A percentile compares a stretch with the other conserved stretches of the same genome.
Conservation (phyloP, 2,113 vertebrate species). For the Variabilichromis moorii region DNA sequence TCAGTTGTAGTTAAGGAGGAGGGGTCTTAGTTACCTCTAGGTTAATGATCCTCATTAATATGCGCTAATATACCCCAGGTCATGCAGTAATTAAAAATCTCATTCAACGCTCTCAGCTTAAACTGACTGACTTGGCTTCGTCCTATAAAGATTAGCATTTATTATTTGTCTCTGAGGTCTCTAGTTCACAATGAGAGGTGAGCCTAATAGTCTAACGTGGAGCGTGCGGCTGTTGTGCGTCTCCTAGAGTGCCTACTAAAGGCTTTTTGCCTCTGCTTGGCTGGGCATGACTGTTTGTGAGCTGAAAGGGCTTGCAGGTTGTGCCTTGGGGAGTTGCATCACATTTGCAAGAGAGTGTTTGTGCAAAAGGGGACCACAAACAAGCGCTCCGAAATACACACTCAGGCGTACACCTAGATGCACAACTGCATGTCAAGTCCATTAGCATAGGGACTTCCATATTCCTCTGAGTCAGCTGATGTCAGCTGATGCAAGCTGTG, state of each 20-base stretch:
- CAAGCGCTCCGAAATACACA: conserved; percentile 43
- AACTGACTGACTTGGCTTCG: conserved; percentile 64
- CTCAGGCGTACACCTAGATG: conserved; percentile 31
- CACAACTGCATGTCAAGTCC: conserved; percentile 48
- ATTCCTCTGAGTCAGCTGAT: conserved; percentile 75
- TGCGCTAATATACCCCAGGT: conserved; percentile 77
- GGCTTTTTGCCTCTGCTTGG: conserved; percentile 39
- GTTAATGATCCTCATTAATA: conserved; percentile 83
- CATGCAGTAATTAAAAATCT: conserved; percentile 83
- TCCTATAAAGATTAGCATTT: conserved; percentile 65
- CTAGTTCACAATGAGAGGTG: conserved; percentile 13
- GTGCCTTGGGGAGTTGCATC: conserved; percentile 68
- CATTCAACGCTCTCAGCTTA: conserved; percentile 71
- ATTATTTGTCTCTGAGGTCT: conserved; percentile 60
- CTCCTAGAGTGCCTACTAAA: conserved; percentile 4
- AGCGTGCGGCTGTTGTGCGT: conserved; percentile 2
- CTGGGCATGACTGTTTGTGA: conserved; percentile 56
- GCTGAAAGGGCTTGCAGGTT: conserved; percentile 45
- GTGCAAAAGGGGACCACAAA: conserved; percentile 55
- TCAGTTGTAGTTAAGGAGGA: conserved; percentile 78
- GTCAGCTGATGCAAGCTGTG: conserved; percentile 76
- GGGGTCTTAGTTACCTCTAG: conserved; percentile 79
- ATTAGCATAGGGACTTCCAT: conserved; percentile 63
- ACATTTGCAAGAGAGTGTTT: conserved; percentile 70
- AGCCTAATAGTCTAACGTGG: conserved; percentile 21